Evolutionary conservation across 2,888 invertebrate genomes (phyloP).

Genomic region (Sicus ferrugineus): DNA sequence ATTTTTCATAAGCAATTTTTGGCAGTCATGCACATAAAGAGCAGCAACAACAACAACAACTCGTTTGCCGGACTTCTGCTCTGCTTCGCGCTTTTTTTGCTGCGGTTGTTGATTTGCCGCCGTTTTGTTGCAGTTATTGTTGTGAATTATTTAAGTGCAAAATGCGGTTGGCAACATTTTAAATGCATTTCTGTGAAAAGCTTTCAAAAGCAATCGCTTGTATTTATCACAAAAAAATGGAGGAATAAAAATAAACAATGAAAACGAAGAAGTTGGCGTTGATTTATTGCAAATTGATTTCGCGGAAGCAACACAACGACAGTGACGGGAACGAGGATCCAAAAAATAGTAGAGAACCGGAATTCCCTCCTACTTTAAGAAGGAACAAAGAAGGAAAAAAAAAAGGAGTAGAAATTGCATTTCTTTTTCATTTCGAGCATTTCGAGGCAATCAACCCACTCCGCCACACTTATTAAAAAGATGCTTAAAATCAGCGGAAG

Average conservation of each 20-base stretch:
- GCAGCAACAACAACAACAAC: neutral
- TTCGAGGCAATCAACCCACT: too few species aligned
- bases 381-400: neutral
- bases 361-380: too few species aligned
- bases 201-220: neutral
- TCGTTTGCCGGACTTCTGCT: too few species aligned
- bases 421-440: too few species aligned
- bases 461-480: too few species aligned
- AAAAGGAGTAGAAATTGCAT: too few species aligned
- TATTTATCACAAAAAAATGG: neutral
- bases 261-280: neutral
- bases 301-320: neutral
- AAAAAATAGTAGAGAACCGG: too few species aligned
- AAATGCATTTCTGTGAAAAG: slow-evolving; percentile 13
- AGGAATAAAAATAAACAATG: neutral
- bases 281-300: slow-evolving; percentile 21
- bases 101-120: neutral
- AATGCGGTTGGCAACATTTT: slow-evolving; percentile 22
- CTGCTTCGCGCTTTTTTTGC: too few species aligned
- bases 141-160: slow-evolving; percentile 21
- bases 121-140: neutral
- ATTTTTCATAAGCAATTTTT: slow-evolving; percentile 21
- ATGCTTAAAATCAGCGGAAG: too few species aligned
- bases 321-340: neutral
- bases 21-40: neutral